phyloP scores from a whole-genome alignment of 37 sponge, comb jelly and placozoan genomes.

The Bolinopsis microptera region DNA sequence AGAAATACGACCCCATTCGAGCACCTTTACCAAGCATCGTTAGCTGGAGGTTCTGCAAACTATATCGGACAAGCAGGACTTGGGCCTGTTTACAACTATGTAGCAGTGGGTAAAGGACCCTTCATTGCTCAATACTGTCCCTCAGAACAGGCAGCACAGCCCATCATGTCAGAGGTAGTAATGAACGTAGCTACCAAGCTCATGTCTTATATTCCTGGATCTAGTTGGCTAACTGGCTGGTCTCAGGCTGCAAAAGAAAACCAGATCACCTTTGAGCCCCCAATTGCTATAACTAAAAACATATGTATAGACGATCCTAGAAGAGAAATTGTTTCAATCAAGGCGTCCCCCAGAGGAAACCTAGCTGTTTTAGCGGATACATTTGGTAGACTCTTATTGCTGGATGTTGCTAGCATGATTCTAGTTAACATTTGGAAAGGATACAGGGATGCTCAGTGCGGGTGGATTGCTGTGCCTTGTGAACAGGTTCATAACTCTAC shows the following conservation, averaged over 20 bases:
- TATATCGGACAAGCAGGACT: constrained; percentile 63
- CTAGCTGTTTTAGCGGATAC: not conserved
- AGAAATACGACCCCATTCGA: constrained; percentile 54
- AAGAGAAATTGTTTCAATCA: constrained; percentile 39
- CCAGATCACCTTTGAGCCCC: constrained; percentile 46
- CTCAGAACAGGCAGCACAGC: constrained; percentile 24
- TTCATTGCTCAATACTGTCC: constrained; percentile 39
- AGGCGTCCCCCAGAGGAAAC: constrained; percentile 32
- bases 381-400: constrained; percentile 32
- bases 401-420: constrained; percentile 58
- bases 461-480: constrained; percentile 8
- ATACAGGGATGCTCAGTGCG: constrained; percentile 63
- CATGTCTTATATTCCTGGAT: constrained; percentile 58
- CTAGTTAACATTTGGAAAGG: constrained; percentile 58
- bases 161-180: constrained; percentile 58
- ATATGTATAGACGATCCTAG: constrained; percentile 61
- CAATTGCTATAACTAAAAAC: constrained; percentile 30
- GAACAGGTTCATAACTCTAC: not conserved
- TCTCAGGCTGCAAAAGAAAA: not conserved
- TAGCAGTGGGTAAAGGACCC: constrained; percentile 14
- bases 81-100: constrained; percentile 46
- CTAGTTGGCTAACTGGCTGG: constrained; percentile 59
- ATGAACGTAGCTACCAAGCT: constrained; percentile 50
- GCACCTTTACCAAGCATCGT: constrained; percentile 42
- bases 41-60: constrained; percentile 55